Evolutionary conservation across 2,113 vertebrate genomes (phyloP).

Genomic region (Oxyruncus cristatus): DNA sequence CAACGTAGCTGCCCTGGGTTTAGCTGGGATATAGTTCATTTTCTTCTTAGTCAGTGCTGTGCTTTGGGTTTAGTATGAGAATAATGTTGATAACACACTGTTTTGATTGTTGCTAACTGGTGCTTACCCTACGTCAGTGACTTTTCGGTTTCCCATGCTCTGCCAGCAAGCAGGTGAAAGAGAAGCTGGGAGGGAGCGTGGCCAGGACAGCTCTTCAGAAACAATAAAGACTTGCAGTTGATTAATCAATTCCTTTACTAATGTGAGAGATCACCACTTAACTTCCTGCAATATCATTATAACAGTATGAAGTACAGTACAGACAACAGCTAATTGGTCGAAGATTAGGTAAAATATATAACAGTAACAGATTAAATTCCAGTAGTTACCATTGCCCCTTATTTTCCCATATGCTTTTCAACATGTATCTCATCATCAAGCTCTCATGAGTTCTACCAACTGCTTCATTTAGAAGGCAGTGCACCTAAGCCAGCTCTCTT

Average conservation of each 20-base stretch:
- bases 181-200: background rate
- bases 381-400: background rate
- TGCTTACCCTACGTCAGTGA: background rate
- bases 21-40: background rate
- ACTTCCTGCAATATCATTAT: background rate
- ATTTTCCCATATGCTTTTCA: background rate
- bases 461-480: background rate
- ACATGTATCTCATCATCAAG: background rate
- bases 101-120: background rate
- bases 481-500: background rate
- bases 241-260: background rate
- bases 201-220: background rate
- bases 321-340: background rate
- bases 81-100: background rate
- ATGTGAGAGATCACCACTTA: background rate
- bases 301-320: background rate
- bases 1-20: rapidly evolving
- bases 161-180: background rate
- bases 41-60: background rate
- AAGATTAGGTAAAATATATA: background rate
- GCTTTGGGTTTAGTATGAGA: background rate
- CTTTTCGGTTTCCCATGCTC: background rate
- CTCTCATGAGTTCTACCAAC: background rate
- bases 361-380: background rate
- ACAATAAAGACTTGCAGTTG: background rate